Conservation (phyloP, 2,797 vertebrate species). For the Phataginus tetradactyla region DNA sequence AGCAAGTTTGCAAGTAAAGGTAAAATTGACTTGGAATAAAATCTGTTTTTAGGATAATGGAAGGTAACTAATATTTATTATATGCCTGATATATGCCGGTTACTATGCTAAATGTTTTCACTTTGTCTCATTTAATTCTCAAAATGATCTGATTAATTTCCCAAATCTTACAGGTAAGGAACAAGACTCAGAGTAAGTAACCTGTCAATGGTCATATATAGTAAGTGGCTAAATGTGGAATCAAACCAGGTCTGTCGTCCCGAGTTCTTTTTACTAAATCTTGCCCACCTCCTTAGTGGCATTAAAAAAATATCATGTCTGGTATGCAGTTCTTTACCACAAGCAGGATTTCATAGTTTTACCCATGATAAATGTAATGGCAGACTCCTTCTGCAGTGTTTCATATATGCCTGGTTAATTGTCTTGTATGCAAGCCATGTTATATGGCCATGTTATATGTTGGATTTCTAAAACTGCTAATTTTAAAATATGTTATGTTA, state of each 20-base stretch:
- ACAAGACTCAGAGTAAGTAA: conserved; percentile 61
- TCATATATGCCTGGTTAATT: not conserved
- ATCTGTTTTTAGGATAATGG: conserved; percentile 72
- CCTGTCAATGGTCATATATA: not conserved
- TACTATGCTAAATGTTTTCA: conserved; percentile 47
- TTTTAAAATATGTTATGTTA: not conserved
- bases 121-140: conserved; percentile 51
- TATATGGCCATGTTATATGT: not conserved
- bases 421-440: not conserved
- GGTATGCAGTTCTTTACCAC: not conserved
- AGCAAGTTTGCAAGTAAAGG: conserved; percentile 95
- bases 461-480: conserved; percentile 11
- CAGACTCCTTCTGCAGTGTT: not conserved
- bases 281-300: not conserved
- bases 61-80: conserved; percentile 58
- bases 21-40: conserved; percentile 86
- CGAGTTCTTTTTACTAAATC: not conserved
- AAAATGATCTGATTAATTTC: conserved; percentile 50
- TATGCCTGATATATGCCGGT: not conserved
- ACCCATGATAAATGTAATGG: not conserved
- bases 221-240: not conserved
- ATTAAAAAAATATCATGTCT: conserved; percentile 17
- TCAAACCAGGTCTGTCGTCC: not conserved
- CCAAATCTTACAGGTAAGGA: conserved; percentile 54
- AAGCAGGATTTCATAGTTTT: conserved; percentile 28